Percentiles rank a stretch among this genome's conserved stretches.
Evolutionary conservation across 2,888 invertebrate genomes (phyloP).

Genomic region (Amphipyra berbera): DNA sequence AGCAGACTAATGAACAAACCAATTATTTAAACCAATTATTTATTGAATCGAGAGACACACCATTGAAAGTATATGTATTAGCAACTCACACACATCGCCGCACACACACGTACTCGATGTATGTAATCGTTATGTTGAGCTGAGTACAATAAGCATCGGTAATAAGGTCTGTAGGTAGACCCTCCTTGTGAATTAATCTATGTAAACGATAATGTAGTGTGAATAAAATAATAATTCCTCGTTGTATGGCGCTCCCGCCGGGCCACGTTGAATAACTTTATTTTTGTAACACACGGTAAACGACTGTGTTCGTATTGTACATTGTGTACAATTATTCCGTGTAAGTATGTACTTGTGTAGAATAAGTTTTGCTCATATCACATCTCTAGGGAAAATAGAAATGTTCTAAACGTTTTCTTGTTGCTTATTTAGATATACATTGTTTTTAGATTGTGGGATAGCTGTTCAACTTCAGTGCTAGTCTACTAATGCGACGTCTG

Average conservation of each 20-base stretch:
- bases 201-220: slow-evolving; percentile 44
- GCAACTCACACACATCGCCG: too few species aligned
- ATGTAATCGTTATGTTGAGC: too few species aligned
- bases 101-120: too few species aligned
- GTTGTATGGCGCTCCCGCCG: neutral
- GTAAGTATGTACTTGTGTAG: too few species aligned
- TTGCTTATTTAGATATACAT: slow-evolving; percentile 1
- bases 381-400: too few species aligned
- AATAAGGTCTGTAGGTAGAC: slow-evolving; percentile 8
- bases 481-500: too few species aligned
- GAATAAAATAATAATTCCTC: slow-evolving; percentile 47
- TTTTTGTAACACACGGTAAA: slow-evolving; percentile 13
- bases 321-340: neutral
- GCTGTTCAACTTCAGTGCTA: too few species aligned
- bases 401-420: slow-evolving; percentile 23
- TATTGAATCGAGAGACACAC: too few species aligned
- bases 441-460: too few species aligned
- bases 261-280: slow-evolving; percentile 39
- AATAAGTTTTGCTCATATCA: neutral
- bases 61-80: too few species aligned
- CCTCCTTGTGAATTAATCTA: slow-evolving; percentile 31
- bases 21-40: too few species aligned
- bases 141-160: neutral
- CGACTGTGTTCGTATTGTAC: slow-evolving; percentile 19
- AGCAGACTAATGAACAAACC: too few species aligned